Evolutionary conservation across 2,797 vertebrate genomes (phyloP).

Genomic region (Merluccius polli): DNA sequence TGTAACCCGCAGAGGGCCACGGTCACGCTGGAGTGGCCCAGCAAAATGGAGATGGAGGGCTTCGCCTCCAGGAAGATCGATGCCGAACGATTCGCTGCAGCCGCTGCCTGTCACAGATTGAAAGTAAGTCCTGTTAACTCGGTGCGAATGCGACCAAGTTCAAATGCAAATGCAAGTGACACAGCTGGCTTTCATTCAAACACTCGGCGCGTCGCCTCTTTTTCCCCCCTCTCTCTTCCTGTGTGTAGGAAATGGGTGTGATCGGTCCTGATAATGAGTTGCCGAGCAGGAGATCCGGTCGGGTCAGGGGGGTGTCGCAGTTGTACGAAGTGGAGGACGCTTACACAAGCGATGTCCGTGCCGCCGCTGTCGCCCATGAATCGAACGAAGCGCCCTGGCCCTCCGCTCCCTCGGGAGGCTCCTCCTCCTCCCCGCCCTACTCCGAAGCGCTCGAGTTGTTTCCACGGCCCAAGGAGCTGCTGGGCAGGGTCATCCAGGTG

Average conservation of each 20-base stretch:
- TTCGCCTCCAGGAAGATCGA: conserved; percentile 82
- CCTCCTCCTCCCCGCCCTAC: conserved; percentile 53
- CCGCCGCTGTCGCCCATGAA: not conserved
- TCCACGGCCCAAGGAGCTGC: conserved; percentile 82
- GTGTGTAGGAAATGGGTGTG: conserved; percentile 83
- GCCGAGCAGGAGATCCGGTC: conserved; percentile 59
- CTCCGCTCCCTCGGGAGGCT: conserved; percentile 35
- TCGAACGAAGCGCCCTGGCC: conserved; percentile 51
- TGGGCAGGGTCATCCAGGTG: conserved; percentile 82
- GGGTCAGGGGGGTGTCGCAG: conserved; percentile 32
- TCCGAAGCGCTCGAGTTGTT: conserved; percentile 82
- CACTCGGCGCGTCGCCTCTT: no score
- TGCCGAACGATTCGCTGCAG: conserved; percentile 87
- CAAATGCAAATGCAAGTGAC: not conserved
- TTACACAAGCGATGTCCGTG: conserved; percentile 19
- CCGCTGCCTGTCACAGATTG: conserved; percentile 86
- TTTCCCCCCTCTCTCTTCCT: not conserved
- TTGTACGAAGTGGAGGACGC: conserved; percentile 64
- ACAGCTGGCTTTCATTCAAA: not conserved
- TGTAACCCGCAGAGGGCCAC: conserved; percentile 77
- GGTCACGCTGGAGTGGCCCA: conserved; percentile 86
- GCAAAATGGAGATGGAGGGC: conserved; percentile 84
- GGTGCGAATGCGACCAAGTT: not conserved
- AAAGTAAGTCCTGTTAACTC: conserved; percentile 66
- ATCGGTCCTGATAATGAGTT: conserved; percentile 82